phyloP scores from a whole-genome alignment of 1,140 invertebrate genomes.

The Eurosta solidaginis region DNA sequence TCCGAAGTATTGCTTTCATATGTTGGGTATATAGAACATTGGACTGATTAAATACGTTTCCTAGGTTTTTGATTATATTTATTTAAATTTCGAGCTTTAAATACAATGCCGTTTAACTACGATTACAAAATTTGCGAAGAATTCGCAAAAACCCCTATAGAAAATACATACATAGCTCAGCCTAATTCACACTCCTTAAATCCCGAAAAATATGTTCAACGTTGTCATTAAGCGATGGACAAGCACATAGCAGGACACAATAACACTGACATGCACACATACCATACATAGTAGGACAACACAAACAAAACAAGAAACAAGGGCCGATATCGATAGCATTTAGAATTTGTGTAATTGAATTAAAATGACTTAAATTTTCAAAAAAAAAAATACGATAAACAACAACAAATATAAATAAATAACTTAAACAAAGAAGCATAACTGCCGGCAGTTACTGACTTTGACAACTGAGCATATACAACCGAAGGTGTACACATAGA shows the following conservation, averaged over 20 bases:
- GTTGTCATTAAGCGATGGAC: constrained; percentile 45
- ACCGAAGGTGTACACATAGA: too few species aligned
- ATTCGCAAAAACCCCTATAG: background rate
- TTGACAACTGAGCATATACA: background rate
- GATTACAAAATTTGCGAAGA: background rate
- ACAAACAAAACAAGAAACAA: background rate
- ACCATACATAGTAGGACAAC: background rate
- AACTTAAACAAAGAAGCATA: background rate
- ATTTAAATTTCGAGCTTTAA: too few species aligned
- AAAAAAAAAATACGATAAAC: background rate
- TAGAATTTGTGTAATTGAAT: constrained; percentile 44
- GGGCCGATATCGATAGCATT: constrained; percentile 2
- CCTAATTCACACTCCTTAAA: constrained; percentile 58
- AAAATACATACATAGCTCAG: constrained; percentile 1
- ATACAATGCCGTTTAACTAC: background rate
- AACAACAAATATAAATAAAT: background rate
- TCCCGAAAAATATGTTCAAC: constrained; percentile 39
- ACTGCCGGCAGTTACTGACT: constrained; percentile 42
- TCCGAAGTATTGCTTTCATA: too few species aligned
- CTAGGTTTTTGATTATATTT: too few species aligned
- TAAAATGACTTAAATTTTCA: constrained; percentile 21
- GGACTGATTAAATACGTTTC: too few species aligned
- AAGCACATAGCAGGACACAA: background rate
- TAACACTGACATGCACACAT: background rate
- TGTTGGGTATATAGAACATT: too few species aligned